These are phyloP conservation scores for Dorcus hopei DNA, from an alignment of 2,888 invertebrate genomes.

Conservation along the genomic window DNA sequence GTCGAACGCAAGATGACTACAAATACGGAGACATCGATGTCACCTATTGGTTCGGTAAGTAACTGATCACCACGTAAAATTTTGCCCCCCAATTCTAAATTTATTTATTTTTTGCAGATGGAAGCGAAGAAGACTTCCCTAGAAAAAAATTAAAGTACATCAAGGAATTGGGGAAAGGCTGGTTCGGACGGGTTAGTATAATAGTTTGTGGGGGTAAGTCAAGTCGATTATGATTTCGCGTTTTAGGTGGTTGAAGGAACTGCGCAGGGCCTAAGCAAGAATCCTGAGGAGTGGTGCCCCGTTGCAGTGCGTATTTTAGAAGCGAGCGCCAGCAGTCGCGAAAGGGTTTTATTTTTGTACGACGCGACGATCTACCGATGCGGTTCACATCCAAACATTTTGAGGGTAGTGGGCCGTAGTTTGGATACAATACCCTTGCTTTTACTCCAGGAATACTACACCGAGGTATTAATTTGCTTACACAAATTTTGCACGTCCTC, in stretches of 20 bases:
- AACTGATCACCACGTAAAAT: conserved; percentile 6
- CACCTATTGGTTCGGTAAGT: conserved; percentile 52
- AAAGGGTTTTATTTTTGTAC: conserved; percentile 75
- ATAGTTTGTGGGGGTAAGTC: too few species aligned
- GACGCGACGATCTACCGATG: conserved; percentile 68
- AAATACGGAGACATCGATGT: conserved; percentile 46
- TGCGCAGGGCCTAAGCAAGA: conserved; percentile 54
- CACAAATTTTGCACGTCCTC: too few species aligned
- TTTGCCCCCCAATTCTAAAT: not conserved
- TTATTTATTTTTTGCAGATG: conserved; percentile 44
- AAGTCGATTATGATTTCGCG: too few species aligned
- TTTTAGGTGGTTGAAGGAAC: conserved; percentile 74
- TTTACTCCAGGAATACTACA: conserved; percentile 72
- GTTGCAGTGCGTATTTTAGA: conserved; percentile 81
- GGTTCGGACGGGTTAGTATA: conserved; percentile 71
- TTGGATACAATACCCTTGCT: conserved; percentile 77
- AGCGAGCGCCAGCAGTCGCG: conserved; percentile 71
- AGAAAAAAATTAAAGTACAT: conserved; percentile 76
- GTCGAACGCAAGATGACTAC: conserved; percentile 40
- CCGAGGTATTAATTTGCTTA: conserved; percentile 49
- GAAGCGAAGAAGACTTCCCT: conserved; percentile 62
- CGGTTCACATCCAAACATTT: conserved; percentile 71
- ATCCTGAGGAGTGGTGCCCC: conserved; percentile 45
- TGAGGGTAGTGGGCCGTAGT: conserved; percentile 70
- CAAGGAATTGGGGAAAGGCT: conserved; percentile 76